These are phyloP conservation scores for Congeria kusceri DNA, from an alignment of 2,888 invertebrate genomes.

Conservation along the genomic window DNA sequence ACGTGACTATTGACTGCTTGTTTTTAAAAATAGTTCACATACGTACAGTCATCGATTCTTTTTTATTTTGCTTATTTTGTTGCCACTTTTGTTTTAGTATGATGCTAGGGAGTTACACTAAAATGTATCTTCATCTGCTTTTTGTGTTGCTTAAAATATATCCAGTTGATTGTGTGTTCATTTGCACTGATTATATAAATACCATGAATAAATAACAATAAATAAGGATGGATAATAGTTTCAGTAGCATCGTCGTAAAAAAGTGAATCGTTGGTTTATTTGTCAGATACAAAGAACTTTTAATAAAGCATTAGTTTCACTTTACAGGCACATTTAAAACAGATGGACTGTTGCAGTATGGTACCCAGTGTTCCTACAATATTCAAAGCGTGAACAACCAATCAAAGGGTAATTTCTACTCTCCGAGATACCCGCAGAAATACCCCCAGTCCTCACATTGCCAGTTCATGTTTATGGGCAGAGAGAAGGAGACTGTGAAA, in stretches of 20 bases:
- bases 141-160: too few species aligned
- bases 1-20: too few species aligned
- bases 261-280: background rate
- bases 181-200: too few species aligned
- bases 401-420: constrained; percentile 82
- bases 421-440: constrained; percentile 84
- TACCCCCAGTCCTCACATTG: constrained; percentile 85
- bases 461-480: constrained; percentile 84
- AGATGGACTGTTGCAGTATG: constrained; percentile 73
- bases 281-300: background rate
- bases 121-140: too few species aligned
- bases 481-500: constrained; percentile 81
- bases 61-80: too few species aligned
- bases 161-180: background rate
- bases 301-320: background rate
- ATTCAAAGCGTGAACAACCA: constrained; percentile 75
- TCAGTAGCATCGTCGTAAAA: background rate
- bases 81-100: too few species aligned
- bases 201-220: too few species aligned
- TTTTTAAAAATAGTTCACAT: too few species aligned
- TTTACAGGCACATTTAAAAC: constrained; percentile 79
- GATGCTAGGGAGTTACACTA: too few species aligned
- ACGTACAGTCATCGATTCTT: too few species aligned
- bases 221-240: too few species aligned
- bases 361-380: constrained; percentile 80